Evolutionary conservation across 2,888 invertebrate genomes (phyloP), one percentile per base, ranked within the genome.

Genomic region (Pocota personata): DNA sequence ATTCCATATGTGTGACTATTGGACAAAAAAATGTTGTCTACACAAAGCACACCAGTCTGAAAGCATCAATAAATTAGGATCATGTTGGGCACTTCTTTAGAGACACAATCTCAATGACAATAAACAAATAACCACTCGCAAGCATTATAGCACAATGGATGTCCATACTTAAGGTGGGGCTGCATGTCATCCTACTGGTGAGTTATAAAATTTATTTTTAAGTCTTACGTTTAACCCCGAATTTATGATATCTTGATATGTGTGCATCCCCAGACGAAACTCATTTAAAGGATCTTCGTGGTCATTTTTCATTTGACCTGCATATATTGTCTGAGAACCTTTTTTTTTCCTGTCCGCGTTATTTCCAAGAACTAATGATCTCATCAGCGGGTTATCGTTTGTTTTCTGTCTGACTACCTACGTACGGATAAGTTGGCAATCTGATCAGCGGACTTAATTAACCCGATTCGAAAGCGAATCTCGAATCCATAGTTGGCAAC

Each of bases 281-380:
- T 5, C 8, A 16, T 16, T 58, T 2, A n/a, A 55, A 69, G 32
- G 48, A 48, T 64, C 10, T 8, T 43, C n/a, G 24, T 55, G 24
- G 60, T 3, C 1, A 62, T 32, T 43, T 43, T 37, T 43, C 50
- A 7, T 16, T 40, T 37, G 7, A 30, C 24, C 14, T 24, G 10
- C 24, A 55, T 57, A 19, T 3, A 19, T 37, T 60, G 69, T 32
- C 43, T 24, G 52, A 6, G 14, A 27, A 46, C 27, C n/a, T 55
- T 55, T 62, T 30, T 66, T 66, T 16, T 24, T 24, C n/a, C n/a
- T n/a, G n/a, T n/a, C n/a, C 2, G 24, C 24, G 4, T 3, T 8
- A 30, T 12, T 79, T 72, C 79, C 71, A 62, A 64, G 79, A 79
- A 79, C 57, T 48, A 64, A 40, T 72, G 79, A 79, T 79, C 79